phyloP scores from a whole-genome alignment of 2,797 vertebrate genomes.

The Tenualosa thibaudeaui region DNA sequence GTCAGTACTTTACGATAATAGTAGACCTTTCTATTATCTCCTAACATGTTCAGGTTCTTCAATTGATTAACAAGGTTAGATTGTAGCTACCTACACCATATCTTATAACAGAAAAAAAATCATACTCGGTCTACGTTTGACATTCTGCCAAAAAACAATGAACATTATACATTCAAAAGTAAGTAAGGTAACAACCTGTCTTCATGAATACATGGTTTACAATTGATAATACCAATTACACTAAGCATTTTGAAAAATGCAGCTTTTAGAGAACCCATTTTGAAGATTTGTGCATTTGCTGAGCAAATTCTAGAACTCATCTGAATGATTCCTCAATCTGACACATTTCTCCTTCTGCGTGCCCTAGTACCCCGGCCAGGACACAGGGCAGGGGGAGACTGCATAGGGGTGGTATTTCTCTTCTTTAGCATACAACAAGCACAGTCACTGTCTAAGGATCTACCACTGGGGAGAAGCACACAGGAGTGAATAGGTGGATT shows the following conservation, averaged over 20 bases:
- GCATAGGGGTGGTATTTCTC: not conserved
- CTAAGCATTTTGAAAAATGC: not conserved
- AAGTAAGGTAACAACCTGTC: conserved; percentile 12
- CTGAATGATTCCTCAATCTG: not conserved
- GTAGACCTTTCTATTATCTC: not conserved
- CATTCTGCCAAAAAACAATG: not conserved
- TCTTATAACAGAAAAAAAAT: not conserved
- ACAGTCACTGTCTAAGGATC: not conserved
- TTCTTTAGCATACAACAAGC: not conserved
- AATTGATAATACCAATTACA: conserved; percentile 39
- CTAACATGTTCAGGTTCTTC: not conserved
- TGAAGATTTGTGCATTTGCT: conserved; percentile 1
- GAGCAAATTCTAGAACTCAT: not conserved
- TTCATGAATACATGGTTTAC: conserved; percentile 30
- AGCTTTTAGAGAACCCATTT: not conserved
- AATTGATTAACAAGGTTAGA: not conserved
- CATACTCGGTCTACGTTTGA: not conserved
- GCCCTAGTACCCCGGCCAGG: not conserved
- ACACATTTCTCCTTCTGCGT: not conserved
- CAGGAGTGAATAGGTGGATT: not conserved
- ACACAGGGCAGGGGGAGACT: not conserved
- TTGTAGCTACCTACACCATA: not conserved
- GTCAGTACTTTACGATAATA: not conserved
- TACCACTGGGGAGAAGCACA: not conserved
- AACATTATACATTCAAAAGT: not conserved